Conservation (phyloP, 2,888 invertebrate species). For the Atethmia centrago region DNA sequence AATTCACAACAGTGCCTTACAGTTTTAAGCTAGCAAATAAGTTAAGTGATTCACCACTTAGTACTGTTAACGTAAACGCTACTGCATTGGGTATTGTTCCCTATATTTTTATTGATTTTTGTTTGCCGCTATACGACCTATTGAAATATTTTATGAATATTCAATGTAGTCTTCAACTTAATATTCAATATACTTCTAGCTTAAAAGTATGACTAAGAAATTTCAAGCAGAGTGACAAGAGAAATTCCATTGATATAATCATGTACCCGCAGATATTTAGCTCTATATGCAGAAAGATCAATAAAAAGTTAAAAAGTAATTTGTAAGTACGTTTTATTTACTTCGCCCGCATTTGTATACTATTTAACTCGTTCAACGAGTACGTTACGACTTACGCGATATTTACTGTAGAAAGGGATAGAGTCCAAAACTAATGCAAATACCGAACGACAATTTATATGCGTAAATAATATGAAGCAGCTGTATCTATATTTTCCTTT, state of each 20-base stretch:
- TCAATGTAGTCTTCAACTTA: constrained; percentile 16
- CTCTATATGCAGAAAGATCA: not conserved
- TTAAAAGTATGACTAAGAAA: not conserved
- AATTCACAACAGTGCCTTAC: constrained; percentile 63
- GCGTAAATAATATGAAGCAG: constrained; percentile 55
- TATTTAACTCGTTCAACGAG: not conserved
- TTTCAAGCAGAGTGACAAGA: not conserved
- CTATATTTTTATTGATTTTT: constrained; percentile 44
- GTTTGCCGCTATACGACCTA: constrained; percentile 11
- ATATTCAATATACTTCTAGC: not conserved
- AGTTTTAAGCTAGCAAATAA: constrained; percentile 65
- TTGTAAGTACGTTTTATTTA: not conserved
- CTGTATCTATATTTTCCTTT: constrained; percentile 76
- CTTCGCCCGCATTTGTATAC: constrained; percentile 8
- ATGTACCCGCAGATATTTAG: not conserved
- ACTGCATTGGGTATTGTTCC: constrained; percentile 40
- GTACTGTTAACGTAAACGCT: constrained; percentile 34
- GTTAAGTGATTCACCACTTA: constrained; percentile 50
- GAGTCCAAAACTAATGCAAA: constrained; percentile 28
- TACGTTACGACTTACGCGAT: not conserved
- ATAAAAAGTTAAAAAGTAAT: not conserved
- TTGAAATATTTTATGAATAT: constrained; percentile 31
- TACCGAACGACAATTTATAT: constrained; percentile 36
- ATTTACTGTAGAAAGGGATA: constrained; percentile 19
- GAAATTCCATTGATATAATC: not conserved